These are phyloP conservation scores for Heloderma charlesbogerti DNA, from an alignment of 2,113 vertebrate species.

Conservation along the genomic window DNA sequence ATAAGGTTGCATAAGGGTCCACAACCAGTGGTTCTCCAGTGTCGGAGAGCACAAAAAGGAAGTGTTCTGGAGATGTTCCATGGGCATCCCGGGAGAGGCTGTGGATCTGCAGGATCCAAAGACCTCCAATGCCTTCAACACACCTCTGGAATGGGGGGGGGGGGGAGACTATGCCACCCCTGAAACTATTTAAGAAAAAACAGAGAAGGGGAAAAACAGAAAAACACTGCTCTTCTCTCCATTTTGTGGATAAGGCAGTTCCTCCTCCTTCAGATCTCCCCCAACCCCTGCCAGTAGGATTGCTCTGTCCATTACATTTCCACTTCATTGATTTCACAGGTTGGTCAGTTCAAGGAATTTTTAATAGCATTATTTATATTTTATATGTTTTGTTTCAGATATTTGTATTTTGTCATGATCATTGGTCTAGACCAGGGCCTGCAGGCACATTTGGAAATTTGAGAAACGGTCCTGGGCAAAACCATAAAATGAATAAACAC, in stretches of 20 bases:
- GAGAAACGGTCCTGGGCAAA: too few relatives aligned
- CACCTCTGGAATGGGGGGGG: not conserved
- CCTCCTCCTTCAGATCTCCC: not conserved
- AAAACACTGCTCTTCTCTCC: not conserved
- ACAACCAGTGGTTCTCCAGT: too few relatives aligned
- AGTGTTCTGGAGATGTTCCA: too few relatives aligned
- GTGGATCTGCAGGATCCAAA: not conserved
- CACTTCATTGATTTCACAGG: not conserved
- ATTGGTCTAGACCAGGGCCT: not conserved
- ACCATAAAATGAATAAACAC: too few relatives aligned
- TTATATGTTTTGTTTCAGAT: not conserved
- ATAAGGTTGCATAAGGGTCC: too few relatives aligned
- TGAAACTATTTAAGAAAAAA: not conserved
- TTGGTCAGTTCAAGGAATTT: not conserved
- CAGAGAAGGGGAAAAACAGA: not conserved
- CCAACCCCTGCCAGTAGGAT: not conserved
- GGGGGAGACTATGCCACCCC: not conserved
- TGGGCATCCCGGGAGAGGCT: not conserved
- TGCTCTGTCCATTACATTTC: not conserved
- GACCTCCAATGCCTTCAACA: not conserved
- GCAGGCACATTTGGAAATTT: too few relatives aligned
- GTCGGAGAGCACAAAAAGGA: too few relatives aligned
- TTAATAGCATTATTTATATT: not conserved
- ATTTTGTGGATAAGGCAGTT: not conserved
- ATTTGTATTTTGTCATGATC: not conserved